phyloP scores from a whole-genome alignment of 2,888 invertebrate species.

The Drosophila nr. perissopoda region DNA sequence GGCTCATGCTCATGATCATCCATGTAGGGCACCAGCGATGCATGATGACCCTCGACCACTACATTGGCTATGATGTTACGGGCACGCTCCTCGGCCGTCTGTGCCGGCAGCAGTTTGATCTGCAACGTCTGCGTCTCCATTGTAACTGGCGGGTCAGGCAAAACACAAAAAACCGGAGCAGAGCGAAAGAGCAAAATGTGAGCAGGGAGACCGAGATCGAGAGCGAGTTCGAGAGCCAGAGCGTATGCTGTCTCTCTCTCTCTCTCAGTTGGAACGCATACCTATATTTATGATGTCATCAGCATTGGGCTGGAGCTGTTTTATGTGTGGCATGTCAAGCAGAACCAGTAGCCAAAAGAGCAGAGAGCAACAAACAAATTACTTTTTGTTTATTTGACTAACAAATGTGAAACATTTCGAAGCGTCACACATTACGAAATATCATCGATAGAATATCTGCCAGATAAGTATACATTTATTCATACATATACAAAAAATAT shows the following conservation, averaged over 20 bases:
- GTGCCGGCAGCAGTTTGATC: slow-evolving; percentile 76
- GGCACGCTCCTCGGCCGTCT: slow-evolving; percentile 73
- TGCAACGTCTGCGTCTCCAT: slow-evolving; percentile 70
- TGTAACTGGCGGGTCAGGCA: slow-evolving; percentile 47
- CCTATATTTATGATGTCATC: slow-evolving; percentile 63
- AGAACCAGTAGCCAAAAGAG: slow-evolving; percentile 41
- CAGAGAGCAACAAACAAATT: slow-evolving; percentile 47
- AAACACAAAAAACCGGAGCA: slow-evolving; percentile 1
- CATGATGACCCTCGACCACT: slow-evolving; percentile 68
- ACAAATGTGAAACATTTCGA: slow-evolving; percentile 46
- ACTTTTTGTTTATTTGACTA: slow-evolving; percentile 45
- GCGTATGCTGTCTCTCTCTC: slow-evolving; percentile 12
- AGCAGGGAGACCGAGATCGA: slow-evolving; percentile 5
- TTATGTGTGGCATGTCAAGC: slow-evolving; percentile 38
- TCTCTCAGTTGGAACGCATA: neutral
- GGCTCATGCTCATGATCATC: slow-evolving; percentile 63
- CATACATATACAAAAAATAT: neutral
- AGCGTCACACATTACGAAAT: slow-evolving; percentile 41
- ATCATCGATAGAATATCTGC: slow-evolving; percentile 12
- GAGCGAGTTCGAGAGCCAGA: slow-evolving; percentile 5
- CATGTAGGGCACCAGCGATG: slow-evolving; percentile 72
- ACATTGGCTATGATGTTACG: slow-evolving; percentile 81
- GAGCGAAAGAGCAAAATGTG: slow-evolving; percentile 6
- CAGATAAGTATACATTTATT: neutral
- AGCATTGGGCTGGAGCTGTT: slow-evolving; percentile 38